phyloP scores from a whole-genome alignment of 2,888 invertebrate species.

The Hylaea fasciaria region DNA sequence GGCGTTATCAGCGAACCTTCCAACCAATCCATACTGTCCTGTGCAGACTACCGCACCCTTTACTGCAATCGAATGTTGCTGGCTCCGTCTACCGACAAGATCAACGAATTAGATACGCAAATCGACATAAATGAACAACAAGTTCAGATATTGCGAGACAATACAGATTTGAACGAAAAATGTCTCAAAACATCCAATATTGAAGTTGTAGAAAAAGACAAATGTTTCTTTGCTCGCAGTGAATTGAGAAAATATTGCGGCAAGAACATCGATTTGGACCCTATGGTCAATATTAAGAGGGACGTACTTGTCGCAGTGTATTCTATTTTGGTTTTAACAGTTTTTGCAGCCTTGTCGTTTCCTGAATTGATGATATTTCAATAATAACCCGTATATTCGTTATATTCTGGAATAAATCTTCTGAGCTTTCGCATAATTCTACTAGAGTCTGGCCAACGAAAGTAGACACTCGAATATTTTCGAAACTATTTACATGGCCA shows the following conservation, averaged over 20 bases:
- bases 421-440: neutral
- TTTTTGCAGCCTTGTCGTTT: constrained; percentile 75
- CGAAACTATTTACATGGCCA: too few relatives aligned
- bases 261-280: constrained; percentile 52
- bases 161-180: constrained; percentile 33
- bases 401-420: neutral
- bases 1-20: constrained; percentile 56
- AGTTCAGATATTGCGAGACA: constrained; percentile 26
- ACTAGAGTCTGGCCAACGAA: too few relatives aligned
- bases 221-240: constrained; percentile 26
- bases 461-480: too few relatives aligned
- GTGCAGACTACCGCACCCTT: constrained; percentile 48
- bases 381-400: neutral
- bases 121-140: constrained; percentile 27
- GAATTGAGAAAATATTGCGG: constrained; percentile 33
- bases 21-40: constrained; percentile 53
- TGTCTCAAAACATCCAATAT: constrained; percentile 27
- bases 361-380: constrained; percentile 50
- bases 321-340: constrained; percentile 73
- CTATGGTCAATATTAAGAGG: constrained; percentile 68
- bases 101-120: constrained; percentile 44
- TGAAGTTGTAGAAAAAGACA: constrained; percentile 29
- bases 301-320: constrained; percentile 76
- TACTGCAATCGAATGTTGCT: constrained; percentile 44
- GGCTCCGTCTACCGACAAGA: constrained; percentile 16